Evolutionary conservation across 2,797 vertebrate species (phyloP).

Genomic region (Rhabdophis nuchalis): DNA sequence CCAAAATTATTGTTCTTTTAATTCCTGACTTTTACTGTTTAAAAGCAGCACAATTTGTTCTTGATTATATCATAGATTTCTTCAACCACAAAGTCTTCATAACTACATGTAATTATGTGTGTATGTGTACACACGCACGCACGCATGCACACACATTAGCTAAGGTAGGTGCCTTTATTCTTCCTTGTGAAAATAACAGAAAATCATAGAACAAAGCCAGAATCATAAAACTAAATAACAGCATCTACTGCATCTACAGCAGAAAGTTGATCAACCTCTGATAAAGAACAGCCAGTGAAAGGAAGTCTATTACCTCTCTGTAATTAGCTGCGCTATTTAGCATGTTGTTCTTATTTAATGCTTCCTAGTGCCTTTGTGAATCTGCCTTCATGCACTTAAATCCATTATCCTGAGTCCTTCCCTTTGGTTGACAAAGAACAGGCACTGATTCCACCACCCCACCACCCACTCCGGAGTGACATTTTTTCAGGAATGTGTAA

Average conservation of each 20-base stretch:
- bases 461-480: background rate
- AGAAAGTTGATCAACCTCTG: background rate
- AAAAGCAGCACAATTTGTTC: background rate
- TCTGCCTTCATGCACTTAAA: background rate
- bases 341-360: background rate
- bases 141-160: too few relatives aligned
- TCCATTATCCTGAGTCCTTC: background rate
- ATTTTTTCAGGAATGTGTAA: background rate
- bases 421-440: background rate
- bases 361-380: background rate
- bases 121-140: background rate
- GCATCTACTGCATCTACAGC: background rate
- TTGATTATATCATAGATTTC: background rate
- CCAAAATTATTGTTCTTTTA: background rate
- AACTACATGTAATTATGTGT: background rate
- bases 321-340: background rate
- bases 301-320: background rate
- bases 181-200: background rate
- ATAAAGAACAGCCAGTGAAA: background rate
- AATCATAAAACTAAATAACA: background rate
- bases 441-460: background rate
- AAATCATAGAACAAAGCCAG: background rate
- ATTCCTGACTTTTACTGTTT: background rate
- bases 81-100: background rate
- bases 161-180: background rate